phyloP scores from a whole-genome alignment of 2,113 vertebrate species.

The Colistium nudipinnis region DNA sequence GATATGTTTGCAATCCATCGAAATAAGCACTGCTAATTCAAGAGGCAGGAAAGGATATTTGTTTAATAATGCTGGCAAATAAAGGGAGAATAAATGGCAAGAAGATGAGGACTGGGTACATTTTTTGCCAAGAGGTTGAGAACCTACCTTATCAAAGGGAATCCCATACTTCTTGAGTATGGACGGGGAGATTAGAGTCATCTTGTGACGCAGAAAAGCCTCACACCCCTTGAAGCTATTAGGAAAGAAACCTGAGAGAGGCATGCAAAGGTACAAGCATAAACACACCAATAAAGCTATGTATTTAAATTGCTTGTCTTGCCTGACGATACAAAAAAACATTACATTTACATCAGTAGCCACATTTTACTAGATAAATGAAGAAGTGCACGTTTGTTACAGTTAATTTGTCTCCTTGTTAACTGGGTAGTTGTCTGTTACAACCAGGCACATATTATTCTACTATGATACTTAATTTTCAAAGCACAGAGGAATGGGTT shows the following conservation, averaged over 20 bases:
- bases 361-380: neutral
- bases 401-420: neutral
- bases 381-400: neutral
- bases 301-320: neutral
- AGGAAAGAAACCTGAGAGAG: constrained; percentile 91
- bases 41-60: constrained; percentile 6
- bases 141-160: constrained; percentile 96
- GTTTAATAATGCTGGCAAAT: constrained; percentile 35
- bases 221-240: constrained; percentile 93
- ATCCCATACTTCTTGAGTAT: constrained; percentile 96
- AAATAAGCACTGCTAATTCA: constrained; percentile 3
- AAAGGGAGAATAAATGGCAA: neutral
- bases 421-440: neutral
- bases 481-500: no score
- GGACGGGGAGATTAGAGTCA: constrained; percentile 96
- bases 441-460: neutral
- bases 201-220: constrained; percentile 98
- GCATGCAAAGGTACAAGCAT: neutral
- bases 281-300: neutral
- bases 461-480: neutral
- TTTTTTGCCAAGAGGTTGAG: constrained; percentile 12
- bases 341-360: neutral
- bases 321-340: neutral
- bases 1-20: constrained; percentile 13
- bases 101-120: neutral